Base-by-base conservation (phyloP, 2,113 vertebrate species). In the Vimba vimba region DNA sequence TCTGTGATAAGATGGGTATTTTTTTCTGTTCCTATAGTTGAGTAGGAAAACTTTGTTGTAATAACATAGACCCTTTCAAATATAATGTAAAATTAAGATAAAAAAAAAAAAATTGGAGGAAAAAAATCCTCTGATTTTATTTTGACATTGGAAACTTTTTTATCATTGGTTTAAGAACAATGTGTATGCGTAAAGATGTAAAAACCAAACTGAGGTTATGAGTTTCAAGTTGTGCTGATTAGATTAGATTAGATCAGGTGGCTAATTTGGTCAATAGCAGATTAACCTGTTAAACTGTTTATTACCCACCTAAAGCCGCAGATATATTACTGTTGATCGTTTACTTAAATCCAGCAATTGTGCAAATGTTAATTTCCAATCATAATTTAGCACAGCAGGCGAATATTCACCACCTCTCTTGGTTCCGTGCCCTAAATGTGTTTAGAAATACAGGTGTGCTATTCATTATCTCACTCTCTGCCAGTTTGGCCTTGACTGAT, bases 171-270 rank as follows among this genome's bases (percentile, higher is more conserved):
- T 17, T n/a, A 55, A 57, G 39, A 23, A 57, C 25, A 30, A 25
- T 25, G 62, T 85, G 13, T 59, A 36, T 4, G 36, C 0, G 15
- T 64, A 50, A 73, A 57, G 39, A 59, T 77, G 60, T 76, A 19
- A 66, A 57, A 59, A 12, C 4, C 0, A 62, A 64, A 36, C 62
- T 50, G 6, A 43, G 25, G 4, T 71, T 36, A 4, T 47, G 23
- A 36, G 79, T 6, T 66, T 82, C 1, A 75, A 55, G 45, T 82
- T 69, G 75, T 55, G 47, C n/a, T 60, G 33, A 68, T 55, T 80
- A 78, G 87, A 85, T 52, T 80, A 78, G 87, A 85, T 82, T 73
- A 43, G 30, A 73, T 83, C 60, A 75, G 13, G 55, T 43, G 43
- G n/a, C 80, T 75, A 86, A 83, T 74, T 86, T 47, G 59, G 55